These are phyloP conservation scores for Lordiphosa stackelbergi DNA, from an alignment of 1,140 invertebrate genomes.

Conservation along the genomic window DNA sequence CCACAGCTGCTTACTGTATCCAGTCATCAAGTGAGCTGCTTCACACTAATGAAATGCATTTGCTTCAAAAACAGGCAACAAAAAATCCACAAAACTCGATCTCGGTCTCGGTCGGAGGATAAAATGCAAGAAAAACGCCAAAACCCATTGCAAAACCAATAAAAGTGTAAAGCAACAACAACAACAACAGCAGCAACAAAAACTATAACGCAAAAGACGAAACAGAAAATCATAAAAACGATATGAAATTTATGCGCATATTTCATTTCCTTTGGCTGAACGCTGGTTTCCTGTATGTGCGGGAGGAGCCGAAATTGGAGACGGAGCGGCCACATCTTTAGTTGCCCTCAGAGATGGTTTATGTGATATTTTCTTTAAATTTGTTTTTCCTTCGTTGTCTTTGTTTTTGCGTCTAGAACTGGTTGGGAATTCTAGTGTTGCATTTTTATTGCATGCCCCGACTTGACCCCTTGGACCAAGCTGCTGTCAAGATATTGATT, in stretches of 20 bases:
- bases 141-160: conserved; percentile 57
- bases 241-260: conserved; percentile 73
- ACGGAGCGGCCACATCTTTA: no score
- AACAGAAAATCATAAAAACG: conserved; percentile 68
- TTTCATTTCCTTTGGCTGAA: conserved; percentile 65
- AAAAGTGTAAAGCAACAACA: conserved; percentile 50
- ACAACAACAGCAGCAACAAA: conserved; percentile 28
- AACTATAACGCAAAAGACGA: conserved; percentile 24
- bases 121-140: conserved; percentile 25
- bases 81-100: no score
- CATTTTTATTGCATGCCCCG: conserved; percentile 30
- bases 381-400: conserved; percentile 23
- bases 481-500: conserved; percentile 51
- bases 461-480: conserved; percentile 18
- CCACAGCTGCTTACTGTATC: no score
- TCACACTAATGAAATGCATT: no score
- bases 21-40: no score
- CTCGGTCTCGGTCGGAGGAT: no score
- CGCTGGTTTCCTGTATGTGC: conserved; percentile 32
- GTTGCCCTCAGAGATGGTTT: conserved; percentile 17
- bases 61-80: no score
- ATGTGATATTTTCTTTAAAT: conserved; percentile 46
- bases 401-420: neutral
- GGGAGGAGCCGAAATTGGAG: no score
- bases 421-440: conserved; percentile 5